Evolutionary conservation across 1,140 invertebrate genomes (phyloP), one percentile per base, ranked within the genome.

Genomic region (Wasmannia auropunctata): DNA sequence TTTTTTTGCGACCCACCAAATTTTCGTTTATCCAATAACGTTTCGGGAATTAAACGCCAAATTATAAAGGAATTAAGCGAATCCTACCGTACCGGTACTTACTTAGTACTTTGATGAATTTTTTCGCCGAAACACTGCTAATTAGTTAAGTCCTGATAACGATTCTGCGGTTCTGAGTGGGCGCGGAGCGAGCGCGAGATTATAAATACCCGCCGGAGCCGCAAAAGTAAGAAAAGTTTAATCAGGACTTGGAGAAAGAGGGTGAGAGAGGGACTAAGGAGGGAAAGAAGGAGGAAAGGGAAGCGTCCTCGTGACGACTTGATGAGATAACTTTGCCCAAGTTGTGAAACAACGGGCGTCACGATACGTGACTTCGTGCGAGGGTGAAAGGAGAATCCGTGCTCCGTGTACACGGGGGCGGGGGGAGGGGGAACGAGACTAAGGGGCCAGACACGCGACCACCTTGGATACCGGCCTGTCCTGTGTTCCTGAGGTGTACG

Each of bases 261-360:
- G 6, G 8, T 2, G 31, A 40, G n/a, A n/a, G n/a, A n/a, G n/a
- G 62, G 62, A n/a, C 37, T 10, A 49, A 43, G 46, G 31, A 25
- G 22, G 74, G 58, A n/a, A 8, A 22, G 28, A 19, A 19, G 28
- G 65, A 69, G 40, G 43, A 25, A 25, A 19, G 54, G 28, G 58
- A 19, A 51, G 70, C 76, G 83, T 88, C 90, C 91, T 90, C 91
- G 90, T 91, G 91, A 91, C 90, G 91, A 91, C 91, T 91, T 91
- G 91, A 91, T 91, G 91, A 91, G 91, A 91, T 91, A 91, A 91
- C 91, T 91, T 91, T 88, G 67, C 77, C 87, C 65, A 81, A 84
- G 90, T 91, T 91, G 91, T 90, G 90, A 91, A 91, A 91, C 89
- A 91, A 79, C 54, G 77, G 72, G 80, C 89, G 90, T 91, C 90